phyloP scores from a whole-genome alignment of 2,797 vertebrate genomes.

The Enteromius radiatus region DNA sequence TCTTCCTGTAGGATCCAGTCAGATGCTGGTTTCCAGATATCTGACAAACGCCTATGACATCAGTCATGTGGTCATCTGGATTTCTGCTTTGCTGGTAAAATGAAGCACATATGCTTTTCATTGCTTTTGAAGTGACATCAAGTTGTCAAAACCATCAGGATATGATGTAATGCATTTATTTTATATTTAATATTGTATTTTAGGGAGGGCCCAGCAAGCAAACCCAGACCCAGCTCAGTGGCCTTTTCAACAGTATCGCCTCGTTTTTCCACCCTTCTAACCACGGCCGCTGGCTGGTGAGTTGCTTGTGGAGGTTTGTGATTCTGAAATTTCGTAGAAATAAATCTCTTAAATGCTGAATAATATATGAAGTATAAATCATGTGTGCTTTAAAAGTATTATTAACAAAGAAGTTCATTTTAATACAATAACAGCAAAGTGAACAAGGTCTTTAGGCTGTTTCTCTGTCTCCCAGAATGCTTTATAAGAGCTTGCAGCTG shows the following conservation, averaged over 20 bases:
- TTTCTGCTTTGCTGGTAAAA: conserved; percentile 90
- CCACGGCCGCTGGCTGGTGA: conserved; percentile 97
- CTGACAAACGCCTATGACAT: conserved; percentile 94
- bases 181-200: conserved; percentile 47
- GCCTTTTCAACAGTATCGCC: conserved; percentile 94
- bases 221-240: conserved; percentile 91
- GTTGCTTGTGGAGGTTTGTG: conserved; percentile 59
- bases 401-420: not conserved
- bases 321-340: not conserved
- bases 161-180: not conserved
- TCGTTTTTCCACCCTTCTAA: conserved; percentile 98
- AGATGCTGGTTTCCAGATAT: conserved; percentile 91
- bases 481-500: conserved; percentile 47
- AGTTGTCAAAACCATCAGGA: not conserved
- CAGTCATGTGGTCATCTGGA: conserved; percentile 93
- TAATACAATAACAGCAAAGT: not conserved
- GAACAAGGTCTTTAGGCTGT: not conserved
- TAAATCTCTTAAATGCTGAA: not conserved
- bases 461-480: conserved; percentile 12
- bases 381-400: not conserved
- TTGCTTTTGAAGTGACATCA: conserved; percentile 4
- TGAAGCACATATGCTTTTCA: not conserved
- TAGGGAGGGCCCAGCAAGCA: conserved; percentile 96
- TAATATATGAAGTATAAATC: not conserved
- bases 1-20: conserved; percentile 95